Conservation (phyloP, 2,888 invertebrate species). For the Sphaerophoria taeniata region DNA sequence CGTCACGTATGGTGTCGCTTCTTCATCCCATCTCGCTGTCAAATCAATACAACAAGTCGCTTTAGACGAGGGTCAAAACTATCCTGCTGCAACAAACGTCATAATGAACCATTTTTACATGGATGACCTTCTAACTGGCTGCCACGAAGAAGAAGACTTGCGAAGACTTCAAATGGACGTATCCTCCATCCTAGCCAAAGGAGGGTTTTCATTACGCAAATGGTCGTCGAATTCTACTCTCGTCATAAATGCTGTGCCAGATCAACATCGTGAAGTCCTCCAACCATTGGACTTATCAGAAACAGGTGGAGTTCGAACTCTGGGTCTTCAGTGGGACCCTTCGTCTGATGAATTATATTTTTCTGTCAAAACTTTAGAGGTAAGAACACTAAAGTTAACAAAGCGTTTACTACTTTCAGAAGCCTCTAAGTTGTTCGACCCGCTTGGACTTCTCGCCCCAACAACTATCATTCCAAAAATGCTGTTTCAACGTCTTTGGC, state of each 20-base stretch:
- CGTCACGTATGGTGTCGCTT: slow-evolving; percentile 18
- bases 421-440: slow-evolving; percentile 18
- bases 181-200: no score
- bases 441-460: slow-evolving; percentile 18
- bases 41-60: slow-evolving; percentile 26
- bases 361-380: slow-evolving; percentile 13
- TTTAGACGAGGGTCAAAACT: not conserved
- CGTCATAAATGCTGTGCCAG: no score
- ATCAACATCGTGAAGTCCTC: no score
- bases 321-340: slow-evolving; percentile 30
- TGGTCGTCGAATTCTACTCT: no score
- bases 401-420: slow-evolving; percentile 35
- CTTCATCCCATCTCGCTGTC: not conserved
- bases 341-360: slow-evolving; percentile 10
- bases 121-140: not conserved
- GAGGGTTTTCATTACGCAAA: no score
- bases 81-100: slow-evolving; percentile 22
- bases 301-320: slow-evolving; percentile 16
- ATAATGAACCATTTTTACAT: no score
- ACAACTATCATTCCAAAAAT: slow-evolving; percentile 38
- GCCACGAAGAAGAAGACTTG: not conserved
- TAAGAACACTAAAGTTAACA: slow-evolving; percentile 20
- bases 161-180: no score
- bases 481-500: slow-evolving; percentile 27
- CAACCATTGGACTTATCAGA: slow-evolving; percentile 25